Conservation (phyloP, 92 coral and sea anemone genomes). For the Actinostola sp. region DNA sequence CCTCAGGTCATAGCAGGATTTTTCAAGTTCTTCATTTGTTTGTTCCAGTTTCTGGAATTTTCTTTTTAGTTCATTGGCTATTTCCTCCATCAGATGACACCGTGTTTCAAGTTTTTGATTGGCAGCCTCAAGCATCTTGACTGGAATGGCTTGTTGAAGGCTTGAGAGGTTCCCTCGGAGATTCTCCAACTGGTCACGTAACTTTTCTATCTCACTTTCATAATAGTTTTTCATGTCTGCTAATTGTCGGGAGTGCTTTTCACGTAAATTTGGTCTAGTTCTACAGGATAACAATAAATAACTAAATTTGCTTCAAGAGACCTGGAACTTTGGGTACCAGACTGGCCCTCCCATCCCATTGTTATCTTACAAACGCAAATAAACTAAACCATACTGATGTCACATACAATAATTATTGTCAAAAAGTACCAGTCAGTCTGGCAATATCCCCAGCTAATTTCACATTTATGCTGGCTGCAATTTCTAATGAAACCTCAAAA, state of each 20-base stretch:
- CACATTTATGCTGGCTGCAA: too few species aligned
- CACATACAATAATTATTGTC: too few species aligned
- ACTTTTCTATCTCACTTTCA: slow-evolving; percentile 64
- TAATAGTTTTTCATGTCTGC: slow-evolving; percentile 65
- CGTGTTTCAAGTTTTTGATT: slow-evolving; percentile 75
- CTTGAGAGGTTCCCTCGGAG: slow-evolving; percentile 61
- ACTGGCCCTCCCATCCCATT: too few species aligned
- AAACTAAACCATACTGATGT: too few species aligned
- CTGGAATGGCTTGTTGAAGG: slow-evolving; percentile 77
- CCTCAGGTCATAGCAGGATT: slow-evolving; percentile 57
- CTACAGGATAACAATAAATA: slow-evolving; percentile 4
- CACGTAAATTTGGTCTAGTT: slow-evolving; percentile 45
- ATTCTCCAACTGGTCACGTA: slow-evolving; percentile 56
- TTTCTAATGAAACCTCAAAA: too few species aligned
- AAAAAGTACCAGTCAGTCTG: too few species aligned
- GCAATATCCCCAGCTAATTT: too few species aligned
- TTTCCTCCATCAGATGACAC: slow-evolving; percentile 76
- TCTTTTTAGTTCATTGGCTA: slow-evolving; percentile 71
- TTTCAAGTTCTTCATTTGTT: slow-evolving; percentile 66
- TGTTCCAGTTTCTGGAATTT: slow-evolving; percentile 66
- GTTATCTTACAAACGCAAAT: too few species aligned
- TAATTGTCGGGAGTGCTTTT: slow-evolving; percentile 58
- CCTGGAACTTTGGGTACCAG: too few species aligned
- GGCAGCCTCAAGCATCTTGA: slow-evolving; percentile 78
- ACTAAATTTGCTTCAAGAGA: too few species aligned